Percentiles rank a stretch among this genome's conserved stretches.
phyloP scores from a whole-genome alignment of 1,140 invertebrate species.

The Neodiprion pinetum region DNA sequence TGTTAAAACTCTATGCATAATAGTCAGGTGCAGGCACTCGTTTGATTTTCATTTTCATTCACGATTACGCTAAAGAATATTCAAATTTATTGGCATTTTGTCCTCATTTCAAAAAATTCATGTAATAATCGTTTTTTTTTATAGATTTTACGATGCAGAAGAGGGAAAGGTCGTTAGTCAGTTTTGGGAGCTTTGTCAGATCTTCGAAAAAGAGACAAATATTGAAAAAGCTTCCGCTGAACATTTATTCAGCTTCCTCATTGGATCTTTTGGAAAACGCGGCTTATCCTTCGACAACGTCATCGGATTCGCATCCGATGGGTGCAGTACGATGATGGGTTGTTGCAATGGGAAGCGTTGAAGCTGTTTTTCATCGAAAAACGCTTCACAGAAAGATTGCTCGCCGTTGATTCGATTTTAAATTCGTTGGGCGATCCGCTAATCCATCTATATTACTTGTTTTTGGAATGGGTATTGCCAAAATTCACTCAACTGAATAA shows the following conservation, averaged over 20 bases:
- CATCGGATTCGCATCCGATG: conserved; percentile 52
- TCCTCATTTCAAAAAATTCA: conserved; percentile 10
- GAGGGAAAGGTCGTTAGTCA: conserved; percentile 33
- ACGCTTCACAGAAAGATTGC: conserved; percentile 26
- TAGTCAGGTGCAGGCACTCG: conserved; percentile 20
- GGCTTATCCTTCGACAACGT: conserved; percentile 46
- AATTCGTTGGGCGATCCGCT: conserved; percentile 29
- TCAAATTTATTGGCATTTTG: conserved; percentile 10
- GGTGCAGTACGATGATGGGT: conserved; percentile 51
- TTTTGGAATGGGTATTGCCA: conserved; percentile 32
- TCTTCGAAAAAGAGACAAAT: conserved; percentile 35
- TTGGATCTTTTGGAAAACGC: conserved; percentile 35
- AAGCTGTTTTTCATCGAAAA: conserved; percentile 25
- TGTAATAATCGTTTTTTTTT: conserved; percentile 31
- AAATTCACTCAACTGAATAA: conserved; percentile 34
- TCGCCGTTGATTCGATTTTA: conserved; percentile 28
- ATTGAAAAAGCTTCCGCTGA: conserved; percentile 39
- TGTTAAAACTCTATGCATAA: conserved; percentile 25
- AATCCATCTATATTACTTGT: conserved; percentile 32
- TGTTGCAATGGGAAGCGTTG: conserved; percentile 33
- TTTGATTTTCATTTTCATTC: conserved; percentile 1
- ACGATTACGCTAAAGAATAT: not conserved
- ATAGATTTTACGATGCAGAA: conserved; percentile 40
- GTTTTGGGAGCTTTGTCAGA: conserved; percentile 45
- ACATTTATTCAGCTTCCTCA: conserved; percentile 38